Evolutionary conservation across 2,113 vertebrate species (phyloP).

Genomic region (Mastomys coucha): DNA sequence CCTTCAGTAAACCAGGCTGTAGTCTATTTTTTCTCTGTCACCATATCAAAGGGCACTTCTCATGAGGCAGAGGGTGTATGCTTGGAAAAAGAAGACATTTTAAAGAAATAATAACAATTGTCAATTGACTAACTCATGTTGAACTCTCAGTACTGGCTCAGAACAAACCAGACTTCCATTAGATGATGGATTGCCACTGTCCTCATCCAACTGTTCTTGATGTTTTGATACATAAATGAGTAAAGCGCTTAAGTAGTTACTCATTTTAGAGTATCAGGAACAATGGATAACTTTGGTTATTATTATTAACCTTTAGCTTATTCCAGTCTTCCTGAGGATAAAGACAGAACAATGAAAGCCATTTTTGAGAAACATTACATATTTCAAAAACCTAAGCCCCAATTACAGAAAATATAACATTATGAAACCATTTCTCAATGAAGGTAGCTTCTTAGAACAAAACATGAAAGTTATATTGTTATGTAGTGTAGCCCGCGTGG

Average conservation of each 20-base stretch:
- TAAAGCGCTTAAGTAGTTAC: background rate
- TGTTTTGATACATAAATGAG: background rate
- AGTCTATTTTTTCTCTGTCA: background rate
- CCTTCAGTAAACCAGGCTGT: background rate
- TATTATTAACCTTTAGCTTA: slow-evolving; percentile 16
- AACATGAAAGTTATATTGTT: slow-evolving; percentile 29
- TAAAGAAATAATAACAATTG: background rate
- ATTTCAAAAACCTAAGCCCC: slow-evolving; percentile 37
- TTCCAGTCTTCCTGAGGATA: background rate
- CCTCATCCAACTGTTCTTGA: background rate
- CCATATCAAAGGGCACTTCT: background rate
- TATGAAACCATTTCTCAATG: slow-evolving; percentile 49
- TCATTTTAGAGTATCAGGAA: background rate
- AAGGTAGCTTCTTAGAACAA: slow-evolving; percentile 42
- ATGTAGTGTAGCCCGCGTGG: too few species aligned
- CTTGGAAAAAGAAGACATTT: background rate
- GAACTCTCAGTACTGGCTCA: background rate
- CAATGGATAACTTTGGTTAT: background rate
- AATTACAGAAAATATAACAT: slow-evolving; percentile 45
- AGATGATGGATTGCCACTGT: background rate
- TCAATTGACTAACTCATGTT: background rate
- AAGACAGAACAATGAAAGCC: background rate
- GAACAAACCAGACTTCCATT: background rate
- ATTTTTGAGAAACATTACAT: background rate
- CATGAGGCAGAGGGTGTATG: background rate